These are phyloP conservation scores for Eretmochelys imbricata DNA, from an alignment of 2,113 vertebrate species.

Conservation along the genomic window DNA sequence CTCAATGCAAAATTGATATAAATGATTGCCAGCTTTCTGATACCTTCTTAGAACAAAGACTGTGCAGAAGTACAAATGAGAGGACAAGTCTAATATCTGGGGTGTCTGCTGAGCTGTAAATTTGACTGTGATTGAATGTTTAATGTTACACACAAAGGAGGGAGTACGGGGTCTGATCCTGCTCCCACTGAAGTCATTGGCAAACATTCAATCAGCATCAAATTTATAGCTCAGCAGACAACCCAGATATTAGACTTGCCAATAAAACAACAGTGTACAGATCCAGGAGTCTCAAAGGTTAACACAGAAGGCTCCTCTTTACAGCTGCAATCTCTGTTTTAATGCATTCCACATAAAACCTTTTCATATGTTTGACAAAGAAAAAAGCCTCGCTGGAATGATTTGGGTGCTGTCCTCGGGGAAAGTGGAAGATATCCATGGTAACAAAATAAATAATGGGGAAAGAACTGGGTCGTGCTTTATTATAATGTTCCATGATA, in stretches of 20 bases:
- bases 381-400: background rate
- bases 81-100: background rate
- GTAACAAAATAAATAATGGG: conserved; percentile 55
- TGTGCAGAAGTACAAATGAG: background rate
- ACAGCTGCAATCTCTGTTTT: background rate
- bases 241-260: background rate
- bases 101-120: background rate
- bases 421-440: background rate
- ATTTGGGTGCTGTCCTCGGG: conserved; percentile 19
- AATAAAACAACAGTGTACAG: background rate
- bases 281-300: background rate
- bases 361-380: background rate
- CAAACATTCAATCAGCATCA: background rate
- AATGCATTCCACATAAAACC: conserved; percentile 20
- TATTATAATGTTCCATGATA: conserved; percentile 19
- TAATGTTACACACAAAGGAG: background rate
- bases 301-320: background rate
- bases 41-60: background rate
- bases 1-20: background rate
- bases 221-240: background rate
- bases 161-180: background rate
- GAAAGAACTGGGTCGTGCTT: conserved; percentile 3
- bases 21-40: background rate
- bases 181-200: background rate
- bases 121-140: background rate